These are phyloP conservation scores for Drosophila siamana DNA, from an alignment of 2,888 invertebrate species.

Conservation along the genomic window DNA sequence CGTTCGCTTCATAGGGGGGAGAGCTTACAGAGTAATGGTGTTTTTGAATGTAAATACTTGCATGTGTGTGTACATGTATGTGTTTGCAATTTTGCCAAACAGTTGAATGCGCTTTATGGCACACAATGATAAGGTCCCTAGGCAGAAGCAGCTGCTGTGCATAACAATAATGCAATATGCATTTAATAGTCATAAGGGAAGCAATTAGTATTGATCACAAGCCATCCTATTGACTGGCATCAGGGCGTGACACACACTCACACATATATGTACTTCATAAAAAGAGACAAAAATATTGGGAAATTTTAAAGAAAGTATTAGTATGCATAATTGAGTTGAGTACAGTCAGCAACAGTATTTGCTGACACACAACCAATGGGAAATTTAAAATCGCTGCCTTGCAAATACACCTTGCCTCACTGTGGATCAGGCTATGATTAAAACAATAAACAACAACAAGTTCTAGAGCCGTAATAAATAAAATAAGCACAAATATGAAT, in stretches of 20 bases:
- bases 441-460: constrained; percentile 56
- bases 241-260: constrained; percentile 38
- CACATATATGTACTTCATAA: background rate
- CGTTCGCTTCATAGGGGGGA: constrained; percentile 30
- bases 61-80: constrained; percentile 7
- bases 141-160: constrained; percentile 42
- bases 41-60: background rate
- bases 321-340: background rate
- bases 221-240: constrained; percentile 25
- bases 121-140: constrained; percentile 52
- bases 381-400: background rate
- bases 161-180: constrained; percentile 64
- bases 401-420: constrained; percentile 27
- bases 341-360: background rate
- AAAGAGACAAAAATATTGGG: background rate
- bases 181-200: constrained; percentile 61
- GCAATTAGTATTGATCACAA: constrained; percentile 72
- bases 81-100: constrained; percentile 42
- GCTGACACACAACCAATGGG: background rate
- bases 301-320: background rate
- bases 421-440: constrained; percentile 60
- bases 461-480: constrained; percentile 34
- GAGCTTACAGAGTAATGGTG: constrained; percentile 3
- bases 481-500: constrained; percentile 49
- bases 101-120: constrained; percentile 63